A percentile compares a stretch with the other conserved stretches of the same genome.
Conservation (phyloP, 1,140 invertebrate species). For the Nomia melanderi region DNA sequence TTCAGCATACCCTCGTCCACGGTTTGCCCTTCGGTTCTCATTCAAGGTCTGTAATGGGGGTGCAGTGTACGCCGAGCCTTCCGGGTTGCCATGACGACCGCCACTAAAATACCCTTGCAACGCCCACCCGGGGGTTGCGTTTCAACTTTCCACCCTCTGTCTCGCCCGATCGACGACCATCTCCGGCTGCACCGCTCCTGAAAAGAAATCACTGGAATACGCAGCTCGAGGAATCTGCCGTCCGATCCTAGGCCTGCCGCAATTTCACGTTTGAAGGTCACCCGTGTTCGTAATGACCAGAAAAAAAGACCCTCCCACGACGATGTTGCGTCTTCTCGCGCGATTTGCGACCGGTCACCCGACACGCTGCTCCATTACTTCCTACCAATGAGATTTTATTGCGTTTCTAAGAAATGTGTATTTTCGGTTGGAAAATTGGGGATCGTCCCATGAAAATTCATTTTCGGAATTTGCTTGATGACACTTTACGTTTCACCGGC, state of each 20-base stretch:
- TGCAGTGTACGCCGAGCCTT: slow-evolving; percentile 77
- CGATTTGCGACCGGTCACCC: not conserved
- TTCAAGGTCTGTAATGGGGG: slow-evolving; percentile 79
- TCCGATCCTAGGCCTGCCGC: slow-evolving; percentile 27
- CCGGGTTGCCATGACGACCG: slow-evolving; percentile 80
- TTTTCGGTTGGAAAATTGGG: too few relatives aligned
- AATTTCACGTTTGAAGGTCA: slow-evolving; percentile 40
- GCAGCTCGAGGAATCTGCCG: not conserved
- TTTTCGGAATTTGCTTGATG: too few relatives aligned
- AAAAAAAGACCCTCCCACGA: not conserved
- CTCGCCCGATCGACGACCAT: slow-evolving; percentile 59
- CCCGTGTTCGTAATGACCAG: not conserved
- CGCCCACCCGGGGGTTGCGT: slow-evolving; percentile 72
- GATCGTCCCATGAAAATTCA: too few relatives aligned
- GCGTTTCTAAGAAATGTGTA: too few relatives aligned
- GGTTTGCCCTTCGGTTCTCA: slow-evolving; percentile 77
- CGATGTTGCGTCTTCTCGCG: not conserved
- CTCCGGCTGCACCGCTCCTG: slow-evolving; percentile 43
- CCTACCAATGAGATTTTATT: not conserved
- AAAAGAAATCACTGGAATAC: slow-evolving; percentile 47
- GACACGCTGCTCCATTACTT: not conserved
- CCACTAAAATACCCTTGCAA: slow-evolving; percentile 80
- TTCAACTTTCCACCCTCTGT: slow-evolving; percentile 69
- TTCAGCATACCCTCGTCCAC: slow-evolving; percentile 61
- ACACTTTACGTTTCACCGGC: too few relatives aligned